A percentile compares a stretch with the other conserved stretches of the same genome.
phyloP scores from a whole-genome alignment of 2,888 invertebrate genomes.

The Noctuana brunneofusca region DNA sequence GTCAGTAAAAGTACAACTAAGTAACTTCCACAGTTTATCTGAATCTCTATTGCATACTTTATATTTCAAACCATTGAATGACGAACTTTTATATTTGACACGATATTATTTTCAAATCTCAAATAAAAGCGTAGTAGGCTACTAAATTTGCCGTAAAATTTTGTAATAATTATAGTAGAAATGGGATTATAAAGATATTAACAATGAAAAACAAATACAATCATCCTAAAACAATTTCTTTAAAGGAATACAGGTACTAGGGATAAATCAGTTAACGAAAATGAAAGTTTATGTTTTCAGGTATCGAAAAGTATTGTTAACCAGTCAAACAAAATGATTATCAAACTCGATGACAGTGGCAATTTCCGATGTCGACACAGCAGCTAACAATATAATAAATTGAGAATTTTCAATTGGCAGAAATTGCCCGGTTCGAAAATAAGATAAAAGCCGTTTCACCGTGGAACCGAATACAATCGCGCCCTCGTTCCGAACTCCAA shows the following conservation, averaged over 20 bases:
- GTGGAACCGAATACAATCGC: slow-evolving; percentile 50
- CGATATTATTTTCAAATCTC: not conserved
- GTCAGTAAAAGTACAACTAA: slow-evolving; percentile 9
- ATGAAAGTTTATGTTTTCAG: no score
- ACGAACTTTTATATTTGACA: not conserved
- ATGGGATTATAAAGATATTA: no score
- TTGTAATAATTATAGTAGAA: no score
- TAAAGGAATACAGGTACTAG: no score
- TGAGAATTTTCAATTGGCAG: slow-evolving; percentile 40
- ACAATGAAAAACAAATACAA: no score
- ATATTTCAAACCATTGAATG: not conserved
- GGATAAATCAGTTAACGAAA: no score
- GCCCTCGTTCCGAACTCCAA: slow-evolving; percentile 45
- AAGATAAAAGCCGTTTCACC: slow-evolving; percentile 50
- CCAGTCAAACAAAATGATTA: slow-evolving; percentile 11
- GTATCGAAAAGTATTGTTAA: not conserved
- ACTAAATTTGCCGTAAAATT: no score
- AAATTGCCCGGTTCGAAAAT: slow-evolving; percentile 43
- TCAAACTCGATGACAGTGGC: slow-evolving; percentile 9
- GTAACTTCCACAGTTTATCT: slow-evolving; percentile 5
- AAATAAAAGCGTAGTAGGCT: no score
- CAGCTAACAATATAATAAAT: slow-evolving; percentile 36
- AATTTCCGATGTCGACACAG: slow-evolving; percentile 23
- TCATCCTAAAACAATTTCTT: no score
- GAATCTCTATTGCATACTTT: not conserved